phyloP scores from a whole-genome alignment of 1,140 invertebrate genomes.

The Drosophila nigromelanica region DNA sequence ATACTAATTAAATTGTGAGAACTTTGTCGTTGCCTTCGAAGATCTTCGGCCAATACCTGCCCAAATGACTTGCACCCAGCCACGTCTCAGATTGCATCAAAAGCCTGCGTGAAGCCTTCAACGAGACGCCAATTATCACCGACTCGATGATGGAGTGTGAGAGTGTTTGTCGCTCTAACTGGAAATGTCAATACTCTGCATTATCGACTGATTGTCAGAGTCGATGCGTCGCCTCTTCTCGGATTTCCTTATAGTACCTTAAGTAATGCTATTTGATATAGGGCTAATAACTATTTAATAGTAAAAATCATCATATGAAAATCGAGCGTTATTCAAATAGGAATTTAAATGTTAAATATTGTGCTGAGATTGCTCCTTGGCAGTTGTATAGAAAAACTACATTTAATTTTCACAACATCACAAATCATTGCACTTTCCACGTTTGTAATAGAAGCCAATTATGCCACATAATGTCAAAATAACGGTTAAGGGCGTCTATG shows the following conservation, averaged over 20 bases:
- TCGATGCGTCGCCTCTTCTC: no score
- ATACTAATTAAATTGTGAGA: constrained; percentile 73
- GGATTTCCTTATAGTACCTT: no score
- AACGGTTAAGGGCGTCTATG: not conserved
- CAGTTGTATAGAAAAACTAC: no score
- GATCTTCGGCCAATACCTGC: constrained; percentile 19
- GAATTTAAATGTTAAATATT: no score
- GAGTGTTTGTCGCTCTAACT: constrained; percentile 57
- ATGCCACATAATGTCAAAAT: constrained; percentile 5
- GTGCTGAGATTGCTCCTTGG: no score
- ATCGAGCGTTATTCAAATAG: no score
- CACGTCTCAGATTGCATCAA: constrained; percentile 19
- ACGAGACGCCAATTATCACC: constrained; percentile 56
- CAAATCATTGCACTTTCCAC: not conserved
- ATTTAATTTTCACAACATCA: no score
- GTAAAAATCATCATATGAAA: no score
- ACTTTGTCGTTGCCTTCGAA: constrained; percentile 26
- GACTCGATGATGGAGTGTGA: constrained; percentile 23
- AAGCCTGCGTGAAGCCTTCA: constrained; percentile 20
- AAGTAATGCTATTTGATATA: no score
- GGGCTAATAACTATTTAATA: no score
- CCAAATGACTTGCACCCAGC: constrained; percentile 59
- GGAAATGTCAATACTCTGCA: constrained; percentile 55
- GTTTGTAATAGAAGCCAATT: constrained; percentile 12
- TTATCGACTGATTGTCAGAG: constrained; percentile 26